A percentile compares a stretch with the other conserved stretches of the same genome.
These are phyloP conservation scores for Tautogolabrus adspersus DNA, from an alignment of 2,113 vertebrate species.

Conservation along the genomic window DNA sequence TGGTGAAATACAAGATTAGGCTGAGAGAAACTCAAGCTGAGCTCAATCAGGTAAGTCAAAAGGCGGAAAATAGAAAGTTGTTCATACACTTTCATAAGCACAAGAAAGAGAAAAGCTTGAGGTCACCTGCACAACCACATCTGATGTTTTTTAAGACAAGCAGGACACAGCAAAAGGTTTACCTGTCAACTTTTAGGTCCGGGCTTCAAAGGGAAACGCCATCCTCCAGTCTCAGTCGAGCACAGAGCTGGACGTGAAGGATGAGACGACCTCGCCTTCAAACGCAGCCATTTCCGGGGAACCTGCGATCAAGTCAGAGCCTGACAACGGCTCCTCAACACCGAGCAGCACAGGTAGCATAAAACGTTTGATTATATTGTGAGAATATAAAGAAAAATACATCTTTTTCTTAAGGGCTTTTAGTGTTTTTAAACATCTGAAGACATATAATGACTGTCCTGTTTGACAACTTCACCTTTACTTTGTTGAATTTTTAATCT, in stretches of 20 bases:
- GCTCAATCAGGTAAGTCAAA: constrained; percentile 88
- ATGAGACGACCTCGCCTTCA: constrained; percentile 84
- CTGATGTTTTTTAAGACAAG: not conserved
- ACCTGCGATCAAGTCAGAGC: constrained; percentile 84
- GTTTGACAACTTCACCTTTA: not conserved
- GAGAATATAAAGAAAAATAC: not conserved
- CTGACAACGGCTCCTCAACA: constrained; percentile 84
- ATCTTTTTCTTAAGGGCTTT: not conserved
- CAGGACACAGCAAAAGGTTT: not conserved
- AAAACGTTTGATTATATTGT: not conserved
- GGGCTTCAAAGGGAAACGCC: constrained; percentile 88
- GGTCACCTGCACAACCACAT: not conserved
- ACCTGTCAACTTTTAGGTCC: constrained; percentile 68
- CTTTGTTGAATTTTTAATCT: not conserved
- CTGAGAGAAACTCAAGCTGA: constrained; percentile 93
- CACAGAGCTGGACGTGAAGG: constrained; percentile 90
- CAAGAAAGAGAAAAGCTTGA: not conserved
- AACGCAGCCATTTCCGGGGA: constrained; percentile 74
- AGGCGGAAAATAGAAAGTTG: no score
- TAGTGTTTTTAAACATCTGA: not conserved
- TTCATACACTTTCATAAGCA: no score
- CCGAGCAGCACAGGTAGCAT: constrained; percentile 80
- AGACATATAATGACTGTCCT: not conserved
- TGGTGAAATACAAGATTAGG: constrained; percentile 92
- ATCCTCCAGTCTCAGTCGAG: constrained; percentile 94